phyloP scores from a whole-genome alignment of 1,140 invertebrate genomes.

The Panulirus ornatus region DNA sequence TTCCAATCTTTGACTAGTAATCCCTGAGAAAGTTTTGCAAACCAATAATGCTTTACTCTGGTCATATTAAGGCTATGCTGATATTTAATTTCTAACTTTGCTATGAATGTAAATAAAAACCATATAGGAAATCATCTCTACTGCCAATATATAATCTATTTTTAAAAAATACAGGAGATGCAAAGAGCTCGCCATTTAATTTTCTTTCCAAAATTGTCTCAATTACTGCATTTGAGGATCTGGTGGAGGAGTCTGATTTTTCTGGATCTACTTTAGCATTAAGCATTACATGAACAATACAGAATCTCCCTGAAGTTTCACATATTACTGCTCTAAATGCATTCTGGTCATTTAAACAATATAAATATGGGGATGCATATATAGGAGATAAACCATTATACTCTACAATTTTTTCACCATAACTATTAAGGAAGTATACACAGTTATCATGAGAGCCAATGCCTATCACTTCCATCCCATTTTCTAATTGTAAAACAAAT shows the following conservation, averaged over 20 bases:
- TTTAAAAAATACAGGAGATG: conserved; percentile 41
- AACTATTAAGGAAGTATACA: conserved; percentile 53
- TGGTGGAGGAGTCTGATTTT: neutral
- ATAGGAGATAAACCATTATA: conserved; percentile 34
- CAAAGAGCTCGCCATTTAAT: conserved; percentile 53
- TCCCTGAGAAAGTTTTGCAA: no score
- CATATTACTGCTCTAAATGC: conserved; percentile 45
- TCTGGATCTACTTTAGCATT: neutral
- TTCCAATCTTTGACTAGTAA: no score
- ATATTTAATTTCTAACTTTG: no score
- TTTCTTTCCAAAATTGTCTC: conserved; percentile 15
- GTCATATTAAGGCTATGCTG: no score
- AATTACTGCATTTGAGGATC: neutral
- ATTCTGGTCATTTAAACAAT: neutral
- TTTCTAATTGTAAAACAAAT: conserved; percentile 21
- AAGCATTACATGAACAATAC: conserved; percentile 15
- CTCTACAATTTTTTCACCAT: conserved; percentile 26
- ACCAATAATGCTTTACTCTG: no score
- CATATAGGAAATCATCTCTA: conserved; percentile 60
- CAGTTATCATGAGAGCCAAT: conserved; percentile 51
- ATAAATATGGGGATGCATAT: conserved; percentile 61
- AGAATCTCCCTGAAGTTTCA: conserved; percentile 48
- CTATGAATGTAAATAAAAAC: conserved; percentile 32
- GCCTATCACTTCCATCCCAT: conserved; percentile 39
- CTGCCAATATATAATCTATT: conserved; percentile 48